phyloP scores from a whole-genome alignment of 1,140 invertebrate genomes.

The Ridgeia piscesae region DNA sequence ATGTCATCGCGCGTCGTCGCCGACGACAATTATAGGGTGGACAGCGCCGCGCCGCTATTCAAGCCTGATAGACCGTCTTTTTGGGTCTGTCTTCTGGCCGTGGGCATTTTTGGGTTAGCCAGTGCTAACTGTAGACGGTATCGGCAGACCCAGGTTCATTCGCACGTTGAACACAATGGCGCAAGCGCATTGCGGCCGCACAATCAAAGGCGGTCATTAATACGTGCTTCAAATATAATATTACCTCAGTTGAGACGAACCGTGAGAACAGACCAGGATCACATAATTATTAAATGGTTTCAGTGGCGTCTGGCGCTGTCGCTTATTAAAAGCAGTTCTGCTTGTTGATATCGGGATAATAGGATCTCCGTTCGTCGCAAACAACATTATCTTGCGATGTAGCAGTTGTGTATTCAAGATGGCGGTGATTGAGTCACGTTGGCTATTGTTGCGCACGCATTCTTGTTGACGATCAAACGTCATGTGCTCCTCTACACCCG shows the following conservation, averaged over 20 bases:
- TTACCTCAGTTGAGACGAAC: background rate
- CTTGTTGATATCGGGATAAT: background rate
- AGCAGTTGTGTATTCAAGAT: background rate
- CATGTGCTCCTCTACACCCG: background rate
- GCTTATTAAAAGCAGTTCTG: background rate
- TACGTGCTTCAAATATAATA: background rate
- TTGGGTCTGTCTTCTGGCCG: background rate
- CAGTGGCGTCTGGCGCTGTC: background rate
- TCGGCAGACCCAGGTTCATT: background rate
- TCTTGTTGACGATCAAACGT: background rate
- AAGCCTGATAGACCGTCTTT: background rate
- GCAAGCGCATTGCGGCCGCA: background rate
- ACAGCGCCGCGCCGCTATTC: background rate
- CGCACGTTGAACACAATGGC: background rate
- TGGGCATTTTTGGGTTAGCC: background rate
- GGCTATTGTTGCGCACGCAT: background rate
- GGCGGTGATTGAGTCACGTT: background rate
- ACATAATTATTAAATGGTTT: background rate
- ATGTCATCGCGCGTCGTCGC: background rate
- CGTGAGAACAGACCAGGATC: background rate
- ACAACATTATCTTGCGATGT: background rate
- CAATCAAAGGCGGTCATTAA: background rate
- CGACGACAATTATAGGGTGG: background rate
- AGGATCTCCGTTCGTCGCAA: background rate
- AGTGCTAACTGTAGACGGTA: background rate